Evolutionary conservation across 2,888 invertebrate species (phyloP), one percentile per base, ranked within the genome.

Genomic region (Venustoraphidia nigricollis): DNA sequence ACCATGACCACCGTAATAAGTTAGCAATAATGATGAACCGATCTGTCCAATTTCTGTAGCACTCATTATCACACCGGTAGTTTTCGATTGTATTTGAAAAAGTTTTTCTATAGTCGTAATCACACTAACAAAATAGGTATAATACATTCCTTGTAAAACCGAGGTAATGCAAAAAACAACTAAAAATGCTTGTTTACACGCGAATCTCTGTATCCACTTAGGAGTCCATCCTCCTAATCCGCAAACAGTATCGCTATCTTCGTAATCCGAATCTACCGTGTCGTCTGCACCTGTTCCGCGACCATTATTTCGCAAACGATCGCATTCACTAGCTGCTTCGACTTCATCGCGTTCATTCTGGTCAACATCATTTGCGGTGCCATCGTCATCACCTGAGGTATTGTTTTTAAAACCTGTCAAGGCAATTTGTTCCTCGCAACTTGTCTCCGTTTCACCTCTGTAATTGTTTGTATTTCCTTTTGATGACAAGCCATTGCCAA

Each of bases 11-110:
- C 90, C 92, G 63, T 87, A 83, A 63, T 93, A 93, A 36, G 91
- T 90, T 57, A 93, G 68, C 59, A 92, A 70, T 58, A 93, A 70
- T 48, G 91, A 87, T 41, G 91, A 91, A 53, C 89, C 85, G 58
- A 93, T 92, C 68, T 92, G 92, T 0, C 93, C 93, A 62, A 93
- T 86, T 68, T 93, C 92, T 14, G 90, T 91, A 54, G 91, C 90
- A 56, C 89, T 88, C 73, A 93, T 76, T 57, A 93, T 77, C 49
- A 89, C 79, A 1, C 92, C 92, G 1, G 90, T 92, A 40, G 89
- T 90, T 69, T 87, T 89, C 50, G 90, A 90, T 65, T 90, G 90
- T 52, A 93, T 84, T 70, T 88, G 86, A 66, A 90, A 93, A 51
- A 93, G 71, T 67, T 91, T 92, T 67, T 93, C 92, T 54, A 93